phyloP scores from a whole-genome alignment of 2,888 invertebrate species.

The Perdita meconis region DNA sequence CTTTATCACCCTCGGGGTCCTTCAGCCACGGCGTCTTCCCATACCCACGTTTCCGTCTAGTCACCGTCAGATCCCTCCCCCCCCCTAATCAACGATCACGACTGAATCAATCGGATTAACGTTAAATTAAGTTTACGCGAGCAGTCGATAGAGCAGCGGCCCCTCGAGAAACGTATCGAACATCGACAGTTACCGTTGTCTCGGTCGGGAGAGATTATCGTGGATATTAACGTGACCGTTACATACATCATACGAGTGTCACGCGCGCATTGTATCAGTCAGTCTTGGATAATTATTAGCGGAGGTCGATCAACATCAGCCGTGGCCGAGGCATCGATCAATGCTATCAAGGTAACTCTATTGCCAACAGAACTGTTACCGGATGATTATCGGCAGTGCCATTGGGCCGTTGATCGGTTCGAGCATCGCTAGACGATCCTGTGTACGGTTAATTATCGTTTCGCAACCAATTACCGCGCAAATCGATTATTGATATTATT shows the following conservation, averaged over 20 bases:
- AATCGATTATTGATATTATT: conserved; percentile 30
- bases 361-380: conserved; percentile 70
- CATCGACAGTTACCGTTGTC: conserved; percentile 40
- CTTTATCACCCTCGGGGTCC: not conserved
- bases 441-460: conserved; percentile 66
- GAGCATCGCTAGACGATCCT: conserved; percentile 44
- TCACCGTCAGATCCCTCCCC: no score
- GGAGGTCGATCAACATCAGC: conserved; percentile 69
- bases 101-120: not conserved
- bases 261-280: conserved; percentile 65
- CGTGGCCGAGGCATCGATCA: conserved; percentile 64
- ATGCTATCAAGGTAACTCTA: conserved; percentile 68
- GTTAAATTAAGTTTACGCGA: conserved; percentile 1
- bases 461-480: conserved; percentile 61
- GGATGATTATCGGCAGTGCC: conserved; percentile 66
- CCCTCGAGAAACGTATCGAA: conserved; percentile 1
- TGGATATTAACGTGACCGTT: conserved; percentile 69
- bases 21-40: not conserved
- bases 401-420: conserved; percentile 56
- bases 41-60: not conserved
- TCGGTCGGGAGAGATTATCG: conserved; percentile 55
- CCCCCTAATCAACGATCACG: not conserved
- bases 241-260: conserved; percentile 68
- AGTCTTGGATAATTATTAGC: conserved; percentile 72
- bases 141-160: not conserved